Evolutionary conservation across 2,888 invertebrate species (phyloP).

Genomic region (Macaria liturata): DNA sequence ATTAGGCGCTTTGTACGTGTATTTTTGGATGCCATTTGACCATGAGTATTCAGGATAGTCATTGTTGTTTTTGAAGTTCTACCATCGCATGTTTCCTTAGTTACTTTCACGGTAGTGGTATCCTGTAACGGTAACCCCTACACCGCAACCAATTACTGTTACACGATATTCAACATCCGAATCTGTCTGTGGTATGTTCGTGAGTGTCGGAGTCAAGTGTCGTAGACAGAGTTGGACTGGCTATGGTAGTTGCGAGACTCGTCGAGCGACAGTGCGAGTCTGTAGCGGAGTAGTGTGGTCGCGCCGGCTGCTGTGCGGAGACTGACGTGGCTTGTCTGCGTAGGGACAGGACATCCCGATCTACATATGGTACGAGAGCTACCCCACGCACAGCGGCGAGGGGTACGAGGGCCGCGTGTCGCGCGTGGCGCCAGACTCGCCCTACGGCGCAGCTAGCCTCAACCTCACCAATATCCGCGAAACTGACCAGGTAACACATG

Average conservation of each 20-base stretch:
- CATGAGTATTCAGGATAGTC: constrained; percentile 23
- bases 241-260: constrained; percentile 41
- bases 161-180: constrained; percentile 38
- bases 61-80: constrained; percentile 30
- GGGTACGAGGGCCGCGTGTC: constrained; percentile 97
- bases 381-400: constrained; percentile 97
- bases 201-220: constrained; percentile 43
- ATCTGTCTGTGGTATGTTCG: constrained; percentile 36
- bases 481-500: constrained; percentile 86
- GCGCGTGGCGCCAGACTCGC: constrained; percentile 93
- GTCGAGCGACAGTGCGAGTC: constrained; percentile 38
- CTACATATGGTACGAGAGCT: constrained; percentile 99
- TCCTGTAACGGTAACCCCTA: constrained; percentile 37
- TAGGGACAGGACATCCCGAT: constrained; percentile 98
- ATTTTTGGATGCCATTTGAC: constrained; percentile 17
- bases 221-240: constrained; percentile 55
- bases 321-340: constrained; percentile 52
- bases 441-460: constrained; percentile 95
- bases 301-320: constrained; percentile 48
- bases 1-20: constrained; percentile 31
- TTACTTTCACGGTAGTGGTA: constrained; percentile 32
- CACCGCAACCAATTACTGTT: constrained; percentile 30
- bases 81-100: constrained; percentile 35
- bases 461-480: constrained; percentile 97
- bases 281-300: constrained; percentile 41